A percentile compares a stretch with the other conserved stretches of the same genome.
phyloP scores from a whole-genome alignment of 2,888 invertebrate species.

The Stratiomys singularior region DNA sequence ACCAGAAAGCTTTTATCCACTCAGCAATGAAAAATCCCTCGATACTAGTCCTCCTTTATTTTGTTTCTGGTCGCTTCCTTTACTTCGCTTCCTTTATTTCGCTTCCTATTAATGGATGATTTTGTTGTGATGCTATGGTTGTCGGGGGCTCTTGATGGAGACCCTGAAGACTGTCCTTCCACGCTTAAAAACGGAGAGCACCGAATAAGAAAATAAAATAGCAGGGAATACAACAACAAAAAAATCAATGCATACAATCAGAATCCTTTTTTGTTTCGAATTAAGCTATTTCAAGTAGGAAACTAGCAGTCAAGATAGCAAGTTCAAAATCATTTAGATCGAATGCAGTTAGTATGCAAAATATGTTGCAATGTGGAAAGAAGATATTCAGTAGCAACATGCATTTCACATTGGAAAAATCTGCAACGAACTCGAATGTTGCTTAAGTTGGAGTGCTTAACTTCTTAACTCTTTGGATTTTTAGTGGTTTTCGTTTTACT shows the following conservation, averaged over 20 bases:
- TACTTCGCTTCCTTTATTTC: background rate
- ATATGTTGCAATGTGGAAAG: constrained; percentile 7
- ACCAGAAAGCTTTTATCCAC: constrained; percentile 43
- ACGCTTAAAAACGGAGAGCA: background rate
- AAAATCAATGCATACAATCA: constrained; percentile 15
- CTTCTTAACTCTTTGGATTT: too few species aligned
- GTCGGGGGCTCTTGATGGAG: background rate
- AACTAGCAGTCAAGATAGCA: constrained; percentile 22
- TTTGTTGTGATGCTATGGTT: background rate
- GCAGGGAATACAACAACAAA: background rate
- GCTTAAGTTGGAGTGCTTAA: background rate
- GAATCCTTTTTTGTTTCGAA: too few species aligned
- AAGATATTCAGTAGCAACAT: constrained; percentile 26
- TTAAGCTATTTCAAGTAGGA: too few species aligned
- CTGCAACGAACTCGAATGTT: background rate
- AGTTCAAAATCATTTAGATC: constrained; percentile 22
- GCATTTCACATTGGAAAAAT: constrained; percentile 21
- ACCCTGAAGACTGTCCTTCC: background rate
- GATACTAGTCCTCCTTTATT: background rate
- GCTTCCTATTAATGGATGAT: background rate
- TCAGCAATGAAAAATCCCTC: constrained; percentile 27
- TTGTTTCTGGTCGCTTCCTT: background rate
- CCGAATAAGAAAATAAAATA: background rate
- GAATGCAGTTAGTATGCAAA: background rate
- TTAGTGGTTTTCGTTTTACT: too few species aligned